Conservation (phyloP, 2,888 invertebrate genomes). For the Argyresthia albistria region DNA sequence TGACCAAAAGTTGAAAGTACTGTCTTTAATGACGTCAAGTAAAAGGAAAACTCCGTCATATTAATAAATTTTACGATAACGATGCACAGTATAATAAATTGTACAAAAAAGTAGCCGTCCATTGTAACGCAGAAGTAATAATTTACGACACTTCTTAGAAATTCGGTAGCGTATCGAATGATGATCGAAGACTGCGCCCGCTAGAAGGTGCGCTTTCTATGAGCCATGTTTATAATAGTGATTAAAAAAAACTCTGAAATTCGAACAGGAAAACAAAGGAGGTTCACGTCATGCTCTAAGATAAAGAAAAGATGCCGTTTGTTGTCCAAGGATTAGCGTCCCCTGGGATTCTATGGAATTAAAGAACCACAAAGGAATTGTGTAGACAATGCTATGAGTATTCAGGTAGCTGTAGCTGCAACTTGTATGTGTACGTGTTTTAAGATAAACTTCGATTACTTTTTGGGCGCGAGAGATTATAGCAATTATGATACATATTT, state of each 20-base stretch:
- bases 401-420: slow-evolving; percentile 5
- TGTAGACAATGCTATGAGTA: slow-evolving; percentile 4
- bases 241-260: slow-evolving; percentile 22
- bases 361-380: slow-evolving; percentile 31
- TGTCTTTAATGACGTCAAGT: neutral
- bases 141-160: slow-evolving; percentile 1
- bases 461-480: neutral
- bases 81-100: neutral
- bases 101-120: neutral
- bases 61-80: neutral
- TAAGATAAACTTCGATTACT: too few relatives aligned
- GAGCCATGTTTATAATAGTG: neutral
- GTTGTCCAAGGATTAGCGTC: slow-evolving; percentile 44
- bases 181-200: neutral
- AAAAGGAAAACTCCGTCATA: neutral
- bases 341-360: slow-evolving; percentile 29
- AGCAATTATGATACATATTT: too few relatives aligned
- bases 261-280: slow-evolving; percentile 30
- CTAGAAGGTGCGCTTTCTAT: neutral
- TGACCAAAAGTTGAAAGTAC: neutral
- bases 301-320: slow-evolving; percentile 29
- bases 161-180: slow-evolving; percentile 8
- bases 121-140: neutral
- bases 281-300: slow-evolving; percentile 53
- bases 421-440: neutral